phyloP scores from a whole-genome alignment of 2,888 invertebrate genomes.

The Hypselothyrea guttata region DNA sequence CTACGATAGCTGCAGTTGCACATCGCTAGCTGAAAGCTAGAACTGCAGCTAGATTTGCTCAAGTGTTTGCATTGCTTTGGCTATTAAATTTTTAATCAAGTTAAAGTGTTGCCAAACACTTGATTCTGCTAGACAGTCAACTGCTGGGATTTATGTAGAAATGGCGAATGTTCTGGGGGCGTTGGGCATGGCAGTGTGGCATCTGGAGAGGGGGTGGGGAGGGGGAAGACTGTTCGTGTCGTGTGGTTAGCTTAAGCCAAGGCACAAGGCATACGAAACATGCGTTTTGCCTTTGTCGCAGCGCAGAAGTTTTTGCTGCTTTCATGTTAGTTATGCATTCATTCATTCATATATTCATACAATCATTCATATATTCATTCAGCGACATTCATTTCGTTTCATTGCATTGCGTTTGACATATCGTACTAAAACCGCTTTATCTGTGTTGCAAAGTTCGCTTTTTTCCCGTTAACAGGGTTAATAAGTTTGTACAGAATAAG shows the following conservation, averaged over 20 bases:
- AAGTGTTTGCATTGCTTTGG: constrained; percentile 61
- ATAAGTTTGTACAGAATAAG: too few species aligned
- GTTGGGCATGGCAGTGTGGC: not conserved
- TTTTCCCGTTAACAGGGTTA: too few species aligned
- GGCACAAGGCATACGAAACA: constrained; percentile 25
- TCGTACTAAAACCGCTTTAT: constrained; percentile 5
- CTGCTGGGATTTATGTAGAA: not conserved
- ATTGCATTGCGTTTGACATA: constrained; percentile 55
- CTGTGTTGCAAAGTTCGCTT: too few species aligned
- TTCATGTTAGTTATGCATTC: constrained; percentile 71
- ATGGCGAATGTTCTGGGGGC: not conserved
- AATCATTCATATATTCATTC: constrained; percentile 47
- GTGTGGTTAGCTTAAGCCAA: constrained; percentile 8
- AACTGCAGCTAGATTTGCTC: not conserved
- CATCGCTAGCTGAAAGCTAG: too few species aligned
- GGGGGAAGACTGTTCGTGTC: not conserved
- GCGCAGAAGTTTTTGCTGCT: constrained; percentile 2
- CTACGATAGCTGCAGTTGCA: too few species aligned
- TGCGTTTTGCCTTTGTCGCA: constrained; percentile 26
- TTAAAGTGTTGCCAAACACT: constrained; percentile 78
- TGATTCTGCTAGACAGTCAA: constrained; percentile 47
- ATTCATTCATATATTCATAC: constrained; percentile 55
- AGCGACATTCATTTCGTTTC: constrained; percentile 76
- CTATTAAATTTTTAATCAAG: constrained; percentile 77
- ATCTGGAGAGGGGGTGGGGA: not conserved